phyloP scores from a whole-genome alignment of 2,888 invertebrate species.

The Leptarthrus brevirostris region DNA sequence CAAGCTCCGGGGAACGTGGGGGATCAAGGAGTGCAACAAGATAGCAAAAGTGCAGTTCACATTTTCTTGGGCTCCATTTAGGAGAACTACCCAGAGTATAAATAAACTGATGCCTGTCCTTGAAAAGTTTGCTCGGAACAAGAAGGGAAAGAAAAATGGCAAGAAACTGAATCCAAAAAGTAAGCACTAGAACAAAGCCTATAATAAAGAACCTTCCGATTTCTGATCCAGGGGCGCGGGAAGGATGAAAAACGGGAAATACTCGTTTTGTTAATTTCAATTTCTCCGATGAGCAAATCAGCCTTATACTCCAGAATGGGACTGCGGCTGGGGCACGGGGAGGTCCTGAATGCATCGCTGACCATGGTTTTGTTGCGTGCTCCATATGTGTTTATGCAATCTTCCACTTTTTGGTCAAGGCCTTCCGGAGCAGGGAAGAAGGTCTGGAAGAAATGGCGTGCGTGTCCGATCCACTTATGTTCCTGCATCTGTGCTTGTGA shows the following conservation, averaged over 20 bases:
- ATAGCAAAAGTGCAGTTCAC: slow-evolving; percentile 25
- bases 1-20: neutral
- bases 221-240: neutral
- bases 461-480: slow-evolving; percentile 43
- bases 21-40: neutral
- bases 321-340: neutral
- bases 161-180: slow-evolving; percentile 20
- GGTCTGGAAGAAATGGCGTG: slow-evolving; percentile 46
- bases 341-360: slow-evolving; percentile 24
- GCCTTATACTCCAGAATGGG: neutral
- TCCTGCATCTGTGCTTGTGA: slow-evolving; percentile 55
- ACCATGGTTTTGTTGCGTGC: slow-evolving; percentile 37
- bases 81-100: slow-evolving; percentile 36
- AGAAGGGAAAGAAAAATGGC: slow-evolving; percentile 1
- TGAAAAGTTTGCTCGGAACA: slow-evolving; percentile 39
- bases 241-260: slow-evolving; percentile 44
- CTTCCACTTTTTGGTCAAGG: slow-evolving; percentile 51
- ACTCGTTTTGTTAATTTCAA: slow-evolving; percentile 46
- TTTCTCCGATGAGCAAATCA: slow-evolving; percentile 33
- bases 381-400: slow-evolving; percentile 49
- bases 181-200: slow-evolving; percentile 17
- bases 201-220: neutral
- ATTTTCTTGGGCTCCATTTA: slow-evolving; percentile 20
- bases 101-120: slow-evolving; percentile 49
- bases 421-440: slow-evolving; percentile 38